A percentile compares a stretch with the other conserved stretches of the same genome.
These are phyloP conservation scores for Cepaea nemoralis DNA, from an alignment of 1,140 invertebrate species.

Conservation along the genomic window DNA sequence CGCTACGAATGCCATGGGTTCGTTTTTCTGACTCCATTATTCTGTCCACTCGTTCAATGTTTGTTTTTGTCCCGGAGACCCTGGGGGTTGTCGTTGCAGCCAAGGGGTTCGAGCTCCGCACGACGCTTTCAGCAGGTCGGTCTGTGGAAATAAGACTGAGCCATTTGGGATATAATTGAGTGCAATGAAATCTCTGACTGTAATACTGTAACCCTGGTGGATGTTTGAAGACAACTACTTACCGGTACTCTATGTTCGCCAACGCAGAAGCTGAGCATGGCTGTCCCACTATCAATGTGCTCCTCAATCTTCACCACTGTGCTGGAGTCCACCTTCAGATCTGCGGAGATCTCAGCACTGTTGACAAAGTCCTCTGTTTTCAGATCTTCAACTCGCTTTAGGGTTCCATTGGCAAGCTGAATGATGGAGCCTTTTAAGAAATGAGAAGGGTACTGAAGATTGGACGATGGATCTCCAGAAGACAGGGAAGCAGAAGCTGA, in stretches of 20 bases:
- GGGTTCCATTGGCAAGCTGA: conserved; percentile 81
- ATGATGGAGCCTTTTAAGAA: conserved; percentile 79
- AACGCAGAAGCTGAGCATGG: conserved; percentile 72
- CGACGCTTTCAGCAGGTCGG: no score
- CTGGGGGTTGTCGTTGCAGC: no score
- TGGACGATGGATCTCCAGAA: conserved; percentile 17
- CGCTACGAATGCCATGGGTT: no score
- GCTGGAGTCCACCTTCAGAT: conserved; percentile 74
- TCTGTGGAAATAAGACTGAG: no score
- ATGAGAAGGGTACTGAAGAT: conserved; percentile 70
- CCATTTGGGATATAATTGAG: no score
- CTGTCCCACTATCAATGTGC: conserved; percentile 62
- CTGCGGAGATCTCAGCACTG: conserved; percentile 72
- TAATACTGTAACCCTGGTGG: no score
- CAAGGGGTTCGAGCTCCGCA: no score
- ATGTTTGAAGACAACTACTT: conserved; percentile 16
- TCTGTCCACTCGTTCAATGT: no score
- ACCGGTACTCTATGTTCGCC: conserved; percentile 72
- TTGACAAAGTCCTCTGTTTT: conserved; percentile 74
- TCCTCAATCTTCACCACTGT: conserved; percentile 73
- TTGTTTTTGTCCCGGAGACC: no score
- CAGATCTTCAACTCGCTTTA: conserved; percentile 83
- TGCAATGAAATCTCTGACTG: no score
- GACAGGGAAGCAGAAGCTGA: neutral
- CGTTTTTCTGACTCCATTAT: no score